Evolutionary conservation across 2,888 invertebrate species (phyloP).

Genomic region (Himalopsyche japonica): DNA sequence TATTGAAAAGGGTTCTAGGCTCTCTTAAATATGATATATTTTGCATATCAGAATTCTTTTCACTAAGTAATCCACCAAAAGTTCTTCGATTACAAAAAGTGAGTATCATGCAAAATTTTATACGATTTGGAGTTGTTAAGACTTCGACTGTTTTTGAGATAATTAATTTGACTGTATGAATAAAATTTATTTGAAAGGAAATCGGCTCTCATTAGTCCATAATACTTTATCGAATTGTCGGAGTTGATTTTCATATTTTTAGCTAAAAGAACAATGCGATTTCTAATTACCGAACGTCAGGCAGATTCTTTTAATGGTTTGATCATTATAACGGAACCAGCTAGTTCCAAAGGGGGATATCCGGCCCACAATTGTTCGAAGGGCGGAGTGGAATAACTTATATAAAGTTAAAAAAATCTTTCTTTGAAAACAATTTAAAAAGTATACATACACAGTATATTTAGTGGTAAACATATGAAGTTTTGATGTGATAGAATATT

Average conservation of each 20-base stretch:
- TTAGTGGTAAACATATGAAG: too few relatives aligned
- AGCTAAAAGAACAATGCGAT: not conserved
- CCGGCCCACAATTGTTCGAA: not conserved
- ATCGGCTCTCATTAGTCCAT: not conserved
- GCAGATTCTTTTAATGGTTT: not conserved
- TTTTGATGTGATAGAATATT: too few relatives aligned
- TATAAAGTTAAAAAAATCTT: too few relatives aligned
- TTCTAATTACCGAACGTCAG: not conserved
- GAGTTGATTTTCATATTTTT: not conserved
- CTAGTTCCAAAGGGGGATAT: not conserved
- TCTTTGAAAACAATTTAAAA: too few relatives aligned
- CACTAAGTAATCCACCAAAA: too few relatives aligned
- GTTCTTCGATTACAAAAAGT: too few relatives aligned
- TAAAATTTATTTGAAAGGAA: not conserved
- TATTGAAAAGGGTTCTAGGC: too few relatives aligned
- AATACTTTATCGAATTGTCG: not conserved
- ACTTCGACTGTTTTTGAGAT: not conserved
- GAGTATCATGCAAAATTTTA: too few relatives aligned
- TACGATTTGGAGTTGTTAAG: too few relatives aligned
- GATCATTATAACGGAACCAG: not conserved
- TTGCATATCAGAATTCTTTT: too few relatives aligned
- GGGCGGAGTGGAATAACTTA: not conserved
- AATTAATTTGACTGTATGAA: not conserved
- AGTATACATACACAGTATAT: too few relatives aligned
- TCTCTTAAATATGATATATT: too few relatives aligned